These are phyloP conservation scores for Zalophus californianus DNA, from an alignment of 2,797 vertebrate species.

Conservation along the genomic window DNA sequence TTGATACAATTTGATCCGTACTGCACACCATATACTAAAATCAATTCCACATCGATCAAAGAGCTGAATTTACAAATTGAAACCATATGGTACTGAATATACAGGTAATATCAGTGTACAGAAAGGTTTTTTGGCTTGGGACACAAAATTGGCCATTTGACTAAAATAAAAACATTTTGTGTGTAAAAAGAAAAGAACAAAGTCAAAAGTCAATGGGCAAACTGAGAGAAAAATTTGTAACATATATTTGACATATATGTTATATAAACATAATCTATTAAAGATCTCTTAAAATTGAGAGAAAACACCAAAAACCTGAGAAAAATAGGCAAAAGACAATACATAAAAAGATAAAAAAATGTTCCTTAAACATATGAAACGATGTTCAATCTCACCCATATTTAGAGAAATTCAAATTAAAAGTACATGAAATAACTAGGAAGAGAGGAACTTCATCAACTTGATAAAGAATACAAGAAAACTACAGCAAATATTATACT, in stretches of 20 bases:
- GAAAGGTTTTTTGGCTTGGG: background rate
- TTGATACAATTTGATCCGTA: background rate
- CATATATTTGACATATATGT: background rate
- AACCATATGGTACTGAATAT: background rate
- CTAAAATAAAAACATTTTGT: background rate
- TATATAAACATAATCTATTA: background rate
- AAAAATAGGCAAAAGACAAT: background rate
- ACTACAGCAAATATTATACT: background rate
- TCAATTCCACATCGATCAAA: background rate
- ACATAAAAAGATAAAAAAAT: background rate
- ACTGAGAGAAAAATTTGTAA: background rate
- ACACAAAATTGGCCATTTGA: background rate
- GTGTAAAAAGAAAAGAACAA: background rate
- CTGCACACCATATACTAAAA: background rate
- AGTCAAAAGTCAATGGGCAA: background rate
- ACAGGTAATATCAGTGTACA: background rate
- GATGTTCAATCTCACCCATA: background rate
- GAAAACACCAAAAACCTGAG: background rate
- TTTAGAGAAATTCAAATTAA: background rate
- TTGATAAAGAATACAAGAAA: background rate
- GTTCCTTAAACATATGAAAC: background rate
- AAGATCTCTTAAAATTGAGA: background rate
- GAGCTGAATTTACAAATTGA: background rate
- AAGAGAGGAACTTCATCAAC: background rate
- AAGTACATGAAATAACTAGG: background rate